These are phyloP conservation scores for Gallinago nigripennis DNA, from an alignment of 2,797 vertebrate species.

Conservation along the genomic window DNA sequence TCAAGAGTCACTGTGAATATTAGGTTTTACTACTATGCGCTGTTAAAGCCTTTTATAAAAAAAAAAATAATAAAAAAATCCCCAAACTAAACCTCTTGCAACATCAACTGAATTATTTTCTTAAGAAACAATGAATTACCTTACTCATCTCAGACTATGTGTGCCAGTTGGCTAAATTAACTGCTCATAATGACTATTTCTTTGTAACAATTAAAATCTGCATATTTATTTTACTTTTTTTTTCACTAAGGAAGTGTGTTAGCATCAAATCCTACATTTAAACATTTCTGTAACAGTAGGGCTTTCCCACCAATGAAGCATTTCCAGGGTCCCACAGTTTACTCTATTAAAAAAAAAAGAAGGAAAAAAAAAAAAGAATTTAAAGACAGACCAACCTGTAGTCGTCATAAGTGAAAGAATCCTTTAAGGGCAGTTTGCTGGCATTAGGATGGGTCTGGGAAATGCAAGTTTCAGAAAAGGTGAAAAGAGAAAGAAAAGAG, in stretches of 20 bases:
- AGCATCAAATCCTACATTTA: not conserved
- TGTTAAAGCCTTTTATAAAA: not conserved
- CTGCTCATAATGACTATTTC: not conserved
- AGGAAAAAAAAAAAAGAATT: not conserved
- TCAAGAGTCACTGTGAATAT: not conserved
- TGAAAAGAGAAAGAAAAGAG: conserved; percentile 61
- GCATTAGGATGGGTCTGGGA: conserved; percentile 94
- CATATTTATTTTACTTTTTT: conserved; percentile 9
- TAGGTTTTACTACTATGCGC: not conserved
- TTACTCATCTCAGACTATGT: not conserved
- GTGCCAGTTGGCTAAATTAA: not conserved
- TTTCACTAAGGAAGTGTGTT: not conserved
- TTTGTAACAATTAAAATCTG: conserved; percentile 1
- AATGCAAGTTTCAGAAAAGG: conserved; percentile 74
- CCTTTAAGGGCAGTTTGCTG: conserved; percentile 95
- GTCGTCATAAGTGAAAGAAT: conserved; percentile 97
- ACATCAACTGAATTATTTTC: not conserved
- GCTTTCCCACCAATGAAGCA: not conserved
- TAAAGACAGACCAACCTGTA: conserved; percentile 89
- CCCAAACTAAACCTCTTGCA: not conserved
- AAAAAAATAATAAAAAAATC: accelerated
- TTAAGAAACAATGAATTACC: not conserved
- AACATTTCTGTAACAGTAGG: not conserved
- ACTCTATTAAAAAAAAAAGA: not conserved
- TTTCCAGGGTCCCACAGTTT: not conserved